Evolutionary conservation across 2,797 vertebrate species (phyloP).

Genomic region (Hapalemur alaotrensis): DNA sequence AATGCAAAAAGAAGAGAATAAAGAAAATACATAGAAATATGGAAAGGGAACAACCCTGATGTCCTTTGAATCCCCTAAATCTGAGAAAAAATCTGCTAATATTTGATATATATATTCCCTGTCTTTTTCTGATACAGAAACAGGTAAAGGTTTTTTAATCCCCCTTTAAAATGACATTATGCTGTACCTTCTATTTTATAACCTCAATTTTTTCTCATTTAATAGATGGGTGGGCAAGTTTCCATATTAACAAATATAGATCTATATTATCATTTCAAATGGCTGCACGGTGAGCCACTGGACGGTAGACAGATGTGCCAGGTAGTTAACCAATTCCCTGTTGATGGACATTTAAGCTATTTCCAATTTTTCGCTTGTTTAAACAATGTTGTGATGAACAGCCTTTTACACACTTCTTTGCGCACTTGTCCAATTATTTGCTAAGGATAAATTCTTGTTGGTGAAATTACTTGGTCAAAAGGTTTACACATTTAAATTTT

Average conservation of each 20-base stretch:
- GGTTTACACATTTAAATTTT: background rate
- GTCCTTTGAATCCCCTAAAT: background rate
- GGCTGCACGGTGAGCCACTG: background rate
- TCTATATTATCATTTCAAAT: background rate
- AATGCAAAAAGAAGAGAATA: background rate
- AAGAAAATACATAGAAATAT: background rate
- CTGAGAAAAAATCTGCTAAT: background rate
- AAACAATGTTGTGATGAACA: background rate
- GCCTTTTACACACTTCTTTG: slow-evolving; percentile 29
- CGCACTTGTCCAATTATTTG: background rate
- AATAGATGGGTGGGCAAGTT: background rate
- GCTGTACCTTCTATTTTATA: background rate
- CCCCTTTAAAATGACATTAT: background rate
- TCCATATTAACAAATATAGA: slow-evolving; percentile 18
- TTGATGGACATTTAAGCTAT: background rate
- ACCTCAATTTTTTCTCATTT: background rate
- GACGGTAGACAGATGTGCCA: background rate
- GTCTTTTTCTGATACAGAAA: slow-evolving; percentile 34
- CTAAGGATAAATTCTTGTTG: background rate
- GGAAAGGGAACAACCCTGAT: background rate
- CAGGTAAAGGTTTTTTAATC: background rate
- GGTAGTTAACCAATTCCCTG: background rate
- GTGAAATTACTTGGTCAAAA: background rate
- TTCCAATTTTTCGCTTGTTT: background rate
- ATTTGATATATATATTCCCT: background rate